Conservation (phyloP, 2,113 vertebrate genomes). For the Chascanopsetta lugubris region DNA sequence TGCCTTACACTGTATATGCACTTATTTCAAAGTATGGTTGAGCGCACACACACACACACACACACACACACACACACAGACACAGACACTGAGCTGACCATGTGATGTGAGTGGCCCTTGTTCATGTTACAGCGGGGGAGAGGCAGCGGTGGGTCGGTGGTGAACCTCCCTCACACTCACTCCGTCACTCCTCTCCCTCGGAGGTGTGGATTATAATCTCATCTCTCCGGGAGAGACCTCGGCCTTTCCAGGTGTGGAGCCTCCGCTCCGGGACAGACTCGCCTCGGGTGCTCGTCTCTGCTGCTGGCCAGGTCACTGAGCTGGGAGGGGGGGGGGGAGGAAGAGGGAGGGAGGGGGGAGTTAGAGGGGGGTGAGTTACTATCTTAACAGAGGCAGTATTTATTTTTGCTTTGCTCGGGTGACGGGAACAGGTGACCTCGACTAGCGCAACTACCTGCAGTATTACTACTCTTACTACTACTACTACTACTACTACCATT, state of each 20-base stretch:
- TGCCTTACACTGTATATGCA: too few species aligned
- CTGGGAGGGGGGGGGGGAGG: background rate
- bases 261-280: constrained; percentile 50
- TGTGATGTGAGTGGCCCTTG: constrained; percentile 69
- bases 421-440: constrained; percentile 42
- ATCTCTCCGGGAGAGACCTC: background rate
- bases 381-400: constrained; percentile 14
- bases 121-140: constrained; percentile 65
- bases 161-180: constrained; percentile 55
- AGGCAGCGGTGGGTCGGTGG: constrained; percentile 55
- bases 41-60: background rate
- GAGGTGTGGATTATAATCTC: constrained; percentile 35
- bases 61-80: constrained; percentile 1
- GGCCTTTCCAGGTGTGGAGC: constrained; percentile 37
- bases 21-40: too few species aligned
- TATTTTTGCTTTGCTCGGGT: background rate
- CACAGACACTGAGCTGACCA: constrained; percentile 46
- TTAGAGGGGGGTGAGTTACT: background rate
- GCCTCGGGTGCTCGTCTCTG: constrained; percentile 48
- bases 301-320: constrained; percentile 65
- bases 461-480: constrained; percentile 63
- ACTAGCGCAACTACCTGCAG: too few species aligned
- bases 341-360: background rate
- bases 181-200: constrained; percentile 4
- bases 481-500: constrained; percentile 61